Conservation (phyloP, 2,797 vertebrate species). For the Limosa lapponica region DNA sequence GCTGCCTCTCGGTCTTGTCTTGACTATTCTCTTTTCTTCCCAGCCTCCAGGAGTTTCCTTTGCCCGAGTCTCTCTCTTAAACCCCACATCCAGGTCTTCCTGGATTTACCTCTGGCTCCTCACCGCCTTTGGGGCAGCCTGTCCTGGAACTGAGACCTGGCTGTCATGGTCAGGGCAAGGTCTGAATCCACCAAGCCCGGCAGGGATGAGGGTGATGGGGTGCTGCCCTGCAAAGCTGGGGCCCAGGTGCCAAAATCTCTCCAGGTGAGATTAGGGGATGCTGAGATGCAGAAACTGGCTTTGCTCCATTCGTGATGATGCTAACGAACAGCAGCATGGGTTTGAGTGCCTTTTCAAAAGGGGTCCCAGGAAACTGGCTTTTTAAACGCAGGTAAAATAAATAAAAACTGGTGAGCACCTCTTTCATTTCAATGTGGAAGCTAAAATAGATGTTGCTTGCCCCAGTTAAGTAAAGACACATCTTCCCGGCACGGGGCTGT, state of each 20-base stretch:
- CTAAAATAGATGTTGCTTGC: not conserved
- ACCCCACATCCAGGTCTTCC: not conserved
- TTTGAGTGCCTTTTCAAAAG: not conserved
- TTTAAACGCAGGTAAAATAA: not conserved
- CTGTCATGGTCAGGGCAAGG: too few relatives aligned
- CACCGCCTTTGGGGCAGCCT: not conserved
- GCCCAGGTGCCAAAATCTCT: not conserved
- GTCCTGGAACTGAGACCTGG: not conserved
- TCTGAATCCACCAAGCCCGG: not conserved
- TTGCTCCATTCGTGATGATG: not conserved
- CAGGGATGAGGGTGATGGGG: not conserved
- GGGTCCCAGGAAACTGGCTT: not conserved
- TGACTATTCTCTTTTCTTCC: not conserved
- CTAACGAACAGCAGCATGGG: not conserved
- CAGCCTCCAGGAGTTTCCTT: not conserved
- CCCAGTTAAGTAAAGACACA: not conserved
- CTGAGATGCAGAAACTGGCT: not conserved
- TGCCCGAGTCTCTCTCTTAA: not conserved
- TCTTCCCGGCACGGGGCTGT: fast-evolving
- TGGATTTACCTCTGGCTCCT: not conserved
- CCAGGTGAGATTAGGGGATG: not conserved
- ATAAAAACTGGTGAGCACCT: not conserved
- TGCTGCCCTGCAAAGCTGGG: not conserved
- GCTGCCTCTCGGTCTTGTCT: not conserved
- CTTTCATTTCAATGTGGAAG: not conserved